Evolutionary conservation across 2,888 invertebrate species (phyloP).

Genomic region (Melanophora roralis): DNA sequence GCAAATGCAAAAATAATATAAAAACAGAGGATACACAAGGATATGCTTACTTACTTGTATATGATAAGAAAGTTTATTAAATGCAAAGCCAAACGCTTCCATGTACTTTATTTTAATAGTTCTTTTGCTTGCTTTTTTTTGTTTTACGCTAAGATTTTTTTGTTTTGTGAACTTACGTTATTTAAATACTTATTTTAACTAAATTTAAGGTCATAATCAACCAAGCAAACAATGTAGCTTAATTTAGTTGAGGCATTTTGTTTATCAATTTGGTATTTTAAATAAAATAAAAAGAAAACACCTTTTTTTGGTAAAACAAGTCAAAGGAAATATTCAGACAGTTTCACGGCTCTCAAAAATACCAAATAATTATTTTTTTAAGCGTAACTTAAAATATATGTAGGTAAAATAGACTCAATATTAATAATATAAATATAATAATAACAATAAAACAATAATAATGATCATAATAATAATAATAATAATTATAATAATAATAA

Average conservation of each 20-base stretch:
- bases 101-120: neutral
- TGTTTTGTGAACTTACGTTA: neutral
- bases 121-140: neutral
- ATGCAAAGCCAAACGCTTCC: slow-evolving; percentile 40
- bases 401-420: no score
- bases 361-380: no score
- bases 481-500: no score
- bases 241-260: neutral
- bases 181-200: neutral
- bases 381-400: no score
- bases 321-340: no score
- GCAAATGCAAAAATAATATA: neutral
- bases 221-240: neutral
- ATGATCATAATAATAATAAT: no score
- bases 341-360: no score
- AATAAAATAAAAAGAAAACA: no score
- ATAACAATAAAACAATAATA: no score
- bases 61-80: slow-evolving; percentile 50
- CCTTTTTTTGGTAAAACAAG: no score
- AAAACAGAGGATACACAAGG: neutral
- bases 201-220: neutral
- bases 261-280: no score
- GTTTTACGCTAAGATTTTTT: neutral
- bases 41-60: neutral
- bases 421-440: no score